Evolutionary conservation across 2,797 vertebrate species (phyloP).

Genomic region (Hapalemur alaotrensis): DNA sequence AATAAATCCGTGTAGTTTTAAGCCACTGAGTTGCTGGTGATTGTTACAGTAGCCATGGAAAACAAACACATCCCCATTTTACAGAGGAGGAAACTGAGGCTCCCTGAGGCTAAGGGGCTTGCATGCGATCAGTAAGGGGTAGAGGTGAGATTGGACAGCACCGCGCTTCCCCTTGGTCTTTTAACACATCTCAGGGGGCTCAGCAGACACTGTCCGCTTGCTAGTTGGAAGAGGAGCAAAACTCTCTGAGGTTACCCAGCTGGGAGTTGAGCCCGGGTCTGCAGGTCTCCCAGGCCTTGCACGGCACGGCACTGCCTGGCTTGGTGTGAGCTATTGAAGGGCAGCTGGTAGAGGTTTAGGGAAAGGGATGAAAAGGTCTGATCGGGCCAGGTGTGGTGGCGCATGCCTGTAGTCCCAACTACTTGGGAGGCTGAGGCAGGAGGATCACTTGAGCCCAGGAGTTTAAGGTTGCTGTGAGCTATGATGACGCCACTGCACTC

Average conservation of each 20-base stretch:
- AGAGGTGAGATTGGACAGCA: neutral
- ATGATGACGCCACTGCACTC: rapidly evolving
- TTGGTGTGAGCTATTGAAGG: neutral
- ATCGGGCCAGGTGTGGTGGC: neutral
- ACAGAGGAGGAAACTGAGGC: neutral
- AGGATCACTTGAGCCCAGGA: neutral
- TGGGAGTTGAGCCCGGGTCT: neutral
- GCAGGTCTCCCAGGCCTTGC: too few species aligned
- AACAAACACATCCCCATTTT: neutral
- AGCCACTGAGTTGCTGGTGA: neutral
- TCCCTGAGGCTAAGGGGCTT: neutral
- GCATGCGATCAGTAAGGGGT: neutral
- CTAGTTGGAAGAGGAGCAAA: neutral
- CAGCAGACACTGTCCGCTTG: rapidly evolving
- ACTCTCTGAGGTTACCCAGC: neutral
- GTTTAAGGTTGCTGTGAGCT: neutral
- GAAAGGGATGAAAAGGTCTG: neutral
- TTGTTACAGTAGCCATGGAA: neutral
- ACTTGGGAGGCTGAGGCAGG: neutral
- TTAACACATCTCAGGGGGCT: neutral
- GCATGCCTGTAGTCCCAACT: neutral
- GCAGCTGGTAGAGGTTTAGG: neutral
- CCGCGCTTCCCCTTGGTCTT: rapidly evolving
- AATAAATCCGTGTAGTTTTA: neutral
- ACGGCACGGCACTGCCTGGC: rapidly evolving